phyloP scores from a whole-genome alignment of 1,140 invertebrate genomes.

The Leguminivora glycinivorella region DNA sequence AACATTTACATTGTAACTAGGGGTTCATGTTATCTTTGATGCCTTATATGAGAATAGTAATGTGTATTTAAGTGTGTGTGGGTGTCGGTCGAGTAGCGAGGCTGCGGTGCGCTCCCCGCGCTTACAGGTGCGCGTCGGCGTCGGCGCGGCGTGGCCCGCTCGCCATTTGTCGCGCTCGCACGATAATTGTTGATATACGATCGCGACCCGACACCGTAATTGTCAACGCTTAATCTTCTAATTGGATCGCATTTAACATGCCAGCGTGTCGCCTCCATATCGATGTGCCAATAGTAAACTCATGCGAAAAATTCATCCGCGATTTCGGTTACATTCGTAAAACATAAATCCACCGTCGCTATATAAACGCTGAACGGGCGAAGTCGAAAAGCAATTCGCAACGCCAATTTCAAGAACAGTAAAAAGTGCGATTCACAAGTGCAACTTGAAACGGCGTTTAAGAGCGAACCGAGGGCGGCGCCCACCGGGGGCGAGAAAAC shows the following conservation, averaged over 20 bases:
- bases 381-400: slow-evolving; percentile 67
- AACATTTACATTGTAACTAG: not conserved
- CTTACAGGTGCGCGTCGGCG: slow-evolving; percentile 55
- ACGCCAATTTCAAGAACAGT: slow-evolving; percentile 74
- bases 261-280: slow-evolving; percentile 61
- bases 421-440: slow-evolving; percentile 78
- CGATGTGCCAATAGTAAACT: slow-evolving; percentile 51
- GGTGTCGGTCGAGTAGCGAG: slow-evolving; percentile 34
- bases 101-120: slow-evolving; percentile 42
- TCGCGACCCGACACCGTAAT: slow-evolving; percentile 74
- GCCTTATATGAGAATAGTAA: not conserved
- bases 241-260: slow-evolving; percentile 78
- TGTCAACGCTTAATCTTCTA: slow-evolving; percentile 79
- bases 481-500: slow-evolving; percentile 74
- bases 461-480: slow-evolving; percentile 74
- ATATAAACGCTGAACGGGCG: slow-evolving; percentile 45
- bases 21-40: not conserved
- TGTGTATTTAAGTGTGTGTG: not conserved
- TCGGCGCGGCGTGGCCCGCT: slow-evolving; percentile 34
- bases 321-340: slow-evolving; percentile 49
- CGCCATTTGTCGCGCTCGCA: slow-evolving; percentile 74
- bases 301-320: slow-evolving; percentile 52
- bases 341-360: slow-evolving; percentile 42
- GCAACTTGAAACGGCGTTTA: slow-evolving; percentile 77
- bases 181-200: slow-evolving; percentile 79